Conservation (phyloP, 2,888 invertebrate genomes). For the Drosophila phalerata region DNA sequence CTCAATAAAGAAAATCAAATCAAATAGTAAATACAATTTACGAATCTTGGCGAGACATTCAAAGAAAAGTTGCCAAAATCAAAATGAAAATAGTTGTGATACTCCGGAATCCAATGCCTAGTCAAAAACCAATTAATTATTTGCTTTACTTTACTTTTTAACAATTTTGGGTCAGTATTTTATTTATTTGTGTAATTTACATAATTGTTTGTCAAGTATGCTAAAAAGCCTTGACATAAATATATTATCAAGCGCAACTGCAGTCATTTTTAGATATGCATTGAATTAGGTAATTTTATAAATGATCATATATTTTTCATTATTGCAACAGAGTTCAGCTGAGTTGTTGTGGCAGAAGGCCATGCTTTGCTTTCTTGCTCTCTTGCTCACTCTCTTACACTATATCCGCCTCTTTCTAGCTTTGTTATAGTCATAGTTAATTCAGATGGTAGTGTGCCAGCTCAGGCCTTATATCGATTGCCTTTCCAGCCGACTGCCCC, state of each 20-base stretch:
- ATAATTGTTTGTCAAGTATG: not conserved
- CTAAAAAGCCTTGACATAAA: not conserved
- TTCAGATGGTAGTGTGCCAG: constrained; percentile 52
- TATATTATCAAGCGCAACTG: constrained; percentile 26
- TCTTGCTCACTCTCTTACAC: not conserved
- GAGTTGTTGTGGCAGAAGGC: constrained; percentile 19
- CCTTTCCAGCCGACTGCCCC: constrained; percentile 60
- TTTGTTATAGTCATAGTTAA: constrained; percentile 63
- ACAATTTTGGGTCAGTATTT: not conserved
- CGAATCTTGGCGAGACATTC: not conserved
- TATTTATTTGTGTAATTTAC: not conserved
- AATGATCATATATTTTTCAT: constrained; percentile 57
- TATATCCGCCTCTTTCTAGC: not conserved
- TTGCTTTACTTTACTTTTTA: not conserved
- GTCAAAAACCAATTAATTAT: not conserved
- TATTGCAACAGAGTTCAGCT: constrained; percentile 18
- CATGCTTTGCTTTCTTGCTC: not conserved
- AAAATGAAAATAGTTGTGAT: not conserved
- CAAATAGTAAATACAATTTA: constrained; percentile 6
- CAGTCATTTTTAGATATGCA: constrained; percentile 36
- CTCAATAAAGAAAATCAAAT: constrained; percentile 17
- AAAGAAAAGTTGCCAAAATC: not conserved
- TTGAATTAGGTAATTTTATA: constrained; percentile 46
- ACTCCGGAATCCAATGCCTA: not conserved
- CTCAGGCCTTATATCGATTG: constrained; percentile 65